Percentiles rank a stretch among this genome's conserved stretches.
These are phyloP conservation scores for Phortica magna DNA, from an alignment of 2,888 invertebrate genomes.

Conservation along the genomic window DNA sequence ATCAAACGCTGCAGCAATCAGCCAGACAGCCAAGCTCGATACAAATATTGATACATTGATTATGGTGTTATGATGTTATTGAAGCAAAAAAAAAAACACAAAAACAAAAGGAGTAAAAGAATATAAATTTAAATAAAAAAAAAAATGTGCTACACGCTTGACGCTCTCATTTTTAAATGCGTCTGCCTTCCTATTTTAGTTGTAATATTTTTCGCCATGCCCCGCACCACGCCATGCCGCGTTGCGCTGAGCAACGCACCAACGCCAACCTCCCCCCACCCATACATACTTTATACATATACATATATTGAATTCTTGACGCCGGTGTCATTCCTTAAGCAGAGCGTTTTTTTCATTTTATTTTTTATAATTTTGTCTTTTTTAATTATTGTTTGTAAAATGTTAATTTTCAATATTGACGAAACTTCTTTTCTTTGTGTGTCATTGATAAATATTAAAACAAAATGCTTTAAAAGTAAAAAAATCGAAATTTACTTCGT, in stretches of 20 bases:
- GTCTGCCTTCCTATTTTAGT: background rate
- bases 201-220: conserved; percentile 5
- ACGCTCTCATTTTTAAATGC: background rate
- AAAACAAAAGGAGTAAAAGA: no score
- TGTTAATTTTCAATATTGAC: background rate
- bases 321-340: conserved; percentile 13
- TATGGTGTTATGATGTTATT: no score
- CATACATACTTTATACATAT: conserved; percentile 7
- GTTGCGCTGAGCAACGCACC: background rate
- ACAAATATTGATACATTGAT: no score
- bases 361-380: conserved; percentile 9
- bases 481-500: background rate
- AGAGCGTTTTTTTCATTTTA: background rate
- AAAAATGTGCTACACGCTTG: no score
- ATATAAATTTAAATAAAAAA: no score
- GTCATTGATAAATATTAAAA: background rate
- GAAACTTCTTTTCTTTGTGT: background rate
- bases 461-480: conserved; percentile 18
- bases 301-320: conserved; percentile 10
- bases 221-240: background rate
- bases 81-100: no score
- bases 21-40: no score
- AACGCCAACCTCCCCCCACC: background rate
- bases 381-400: background rate
- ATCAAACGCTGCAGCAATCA: no score